Percentiles rank a stretch among this genome's conserved stretches.
These are phyloP conservation scores for Allygus modestus DNA, from an alignment of 2,888 invertebrate species.

Conservation along the genomic window DNA sequence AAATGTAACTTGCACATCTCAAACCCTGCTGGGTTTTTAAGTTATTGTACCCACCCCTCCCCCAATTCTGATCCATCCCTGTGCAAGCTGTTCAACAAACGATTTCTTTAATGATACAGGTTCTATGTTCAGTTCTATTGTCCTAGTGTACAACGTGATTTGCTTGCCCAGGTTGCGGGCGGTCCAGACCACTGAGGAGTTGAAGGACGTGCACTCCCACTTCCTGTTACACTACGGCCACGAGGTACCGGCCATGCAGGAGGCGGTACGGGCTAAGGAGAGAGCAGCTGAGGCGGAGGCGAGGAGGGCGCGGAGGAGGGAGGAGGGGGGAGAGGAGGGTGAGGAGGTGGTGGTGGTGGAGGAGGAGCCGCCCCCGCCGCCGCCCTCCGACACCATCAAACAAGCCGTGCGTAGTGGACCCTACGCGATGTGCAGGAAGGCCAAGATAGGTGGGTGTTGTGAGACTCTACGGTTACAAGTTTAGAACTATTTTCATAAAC, in stretches of 20 bases:
- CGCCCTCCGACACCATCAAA: slow-evolving; percentile 82
- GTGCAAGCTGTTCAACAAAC: too few species aligned
- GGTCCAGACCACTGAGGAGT: slow-evolving; percentile 92
- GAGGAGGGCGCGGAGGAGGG: slow-evolving; percentile 72
- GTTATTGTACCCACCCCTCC: too few species aligned
- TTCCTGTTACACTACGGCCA: slow-evolving; percentile 95
- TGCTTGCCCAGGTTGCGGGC: slow-evolving; percentile 77
- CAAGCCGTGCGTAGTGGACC: slow-evolving; percentile 93
- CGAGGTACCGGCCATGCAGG: slow-evolving; percentile 77
- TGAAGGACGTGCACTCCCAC: slow-evolving; percentile 95
- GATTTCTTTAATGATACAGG: too few species aligned
- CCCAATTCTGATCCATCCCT: too few species aligned
- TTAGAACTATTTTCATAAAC: not conserved
- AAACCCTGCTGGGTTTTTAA: too few species aligned
- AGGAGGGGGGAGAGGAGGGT: slow-evolving; percentile 71
- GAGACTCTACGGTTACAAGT: too few species aligned
- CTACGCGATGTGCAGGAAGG: slow-evolving; percentile 91
- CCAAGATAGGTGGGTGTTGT: slow-evolving; percentile 84
- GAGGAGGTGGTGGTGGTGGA: slow-evolving; percentile 77
- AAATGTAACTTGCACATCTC: too few species aligned
- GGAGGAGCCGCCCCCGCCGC: slow-evolving; percentile 78
- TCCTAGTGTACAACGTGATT: too few species aligned
- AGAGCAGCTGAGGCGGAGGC: slow-evolving; percentile 71
- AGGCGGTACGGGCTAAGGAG: slow-evolving; percentile 71
- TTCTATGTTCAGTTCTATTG: too few species aligned